Base-by-base conservation (phyloP, 2,888 invertebrate species). In the Orthosia cruda region DNA sequence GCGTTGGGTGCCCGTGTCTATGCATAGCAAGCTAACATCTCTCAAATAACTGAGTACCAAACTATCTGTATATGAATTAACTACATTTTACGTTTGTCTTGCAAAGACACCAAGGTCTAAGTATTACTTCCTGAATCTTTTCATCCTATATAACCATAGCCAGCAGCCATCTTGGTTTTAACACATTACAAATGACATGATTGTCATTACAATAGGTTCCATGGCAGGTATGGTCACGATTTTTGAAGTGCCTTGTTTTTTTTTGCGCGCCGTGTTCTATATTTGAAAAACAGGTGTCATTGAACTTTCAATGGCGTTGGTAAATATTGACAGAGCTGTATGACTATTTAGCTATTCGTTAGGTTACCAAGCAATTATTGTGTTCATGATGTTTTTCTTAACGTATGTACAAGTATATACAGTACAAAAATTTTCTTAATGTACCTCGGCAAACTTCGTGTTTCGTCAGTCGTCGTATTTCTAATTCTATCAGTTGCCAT, bases 251-350 rank as follows among this genome's bases (percentile, higher is more conserved):
- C 54, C 12, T 18, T 7, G n/a, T 18, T 55, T 71, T 79, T 81
- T 85, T 75, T 68, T 9, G 57, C 40, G 15, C 20, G 11, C 47
- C 40, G 20, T 66, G 55, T 65, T 64, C 75, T 67, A 81, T 76
- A 64, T 77, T 81, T 58, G 20, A 55, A 70, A 67, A 69, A 62
- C 76, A 69, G 72, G 76, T 55, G 84, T 75, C 79, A 73, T 68
- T 74, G 81, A 77, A 71, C 85, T 77, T 61, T n/a, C 63, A 83
- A 76, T 85, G 83, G 71, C 85, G 52, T 74, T 71, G 40, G 32
- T 66, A 50, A 80, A 72, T 72, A 77, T 58, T 69, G 45, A 75
- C 12, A 0, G 5, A 72, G 57, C 12, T 67, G 12, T 40, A 26
- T 59, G 26, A 65, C 59, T 74, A n/a, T 75, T 75, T 13, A 16